These are phyloP conservation scores for Saccostrea glomerata DNA, from an alignment of 1,140 invertebrate species.

Conservation along the genomic window DNA sequence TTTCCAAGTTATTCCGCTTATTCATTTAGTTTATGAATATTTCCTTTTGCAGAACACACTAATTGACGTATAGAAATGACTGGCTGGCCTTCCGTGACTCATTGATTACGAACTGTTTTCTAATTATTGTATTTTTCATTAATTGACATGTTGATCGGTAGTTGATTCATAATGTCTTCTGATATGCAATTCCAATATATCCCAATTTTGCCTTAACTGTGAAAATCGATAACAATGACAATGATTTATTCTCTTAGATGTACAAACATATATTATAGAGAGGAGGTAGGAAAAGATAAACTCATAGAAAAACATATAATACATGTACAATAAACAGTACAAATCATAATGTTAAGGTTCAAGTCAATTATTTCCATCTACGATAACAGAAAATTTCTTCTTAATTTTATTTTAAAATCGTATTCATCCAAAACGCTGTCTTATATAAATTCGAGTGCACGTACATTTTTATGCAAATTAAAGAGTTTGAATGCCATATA, in stretches of 20 bases:
- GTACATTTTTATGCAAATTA: neutral
- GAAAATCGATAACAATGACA: too few relatives aligned
- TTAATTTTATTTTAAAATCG: too few relatives aligned
- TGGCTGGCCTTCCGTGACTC: neutral
- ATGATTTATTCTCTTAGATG: too few relatives aligned
- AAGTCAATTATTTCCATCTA: too few relatives aligned
- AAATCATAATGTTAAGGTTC: too few relatives aligned
- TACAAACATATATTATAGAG: too few relatives aligned
- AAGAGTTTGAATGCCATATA: neutral
- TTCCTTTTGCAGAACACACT: neutral
- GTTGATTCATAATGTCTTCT: neutral
- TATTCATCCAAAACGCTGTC: neutral
- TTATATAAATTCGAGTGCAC: neutral
- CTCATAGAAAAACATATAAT: too few relatives aligned
- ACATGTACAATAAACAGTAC: too few relatives aligned
- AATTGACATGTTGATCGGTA: neutral
- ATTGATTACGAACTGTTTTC: constrained; percentile 4
- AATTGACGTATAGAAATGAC: neutral
- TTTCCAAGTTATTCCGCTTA: neutral
- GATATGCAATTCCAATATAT: too few relatives aligned
- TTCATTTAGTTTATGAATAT: neutral
- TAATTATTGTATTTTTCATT: neutral
- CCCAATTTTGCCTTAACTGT: too few relatives aligned
- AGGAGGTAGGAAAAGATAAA: too few relatives aligned
- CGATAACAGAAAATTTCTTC: too few relatives aligned